Evolutionary conservation across 1,140 invertebrate species (phyloP).

Genomic region (Drosophila kikkawai): DNA sequence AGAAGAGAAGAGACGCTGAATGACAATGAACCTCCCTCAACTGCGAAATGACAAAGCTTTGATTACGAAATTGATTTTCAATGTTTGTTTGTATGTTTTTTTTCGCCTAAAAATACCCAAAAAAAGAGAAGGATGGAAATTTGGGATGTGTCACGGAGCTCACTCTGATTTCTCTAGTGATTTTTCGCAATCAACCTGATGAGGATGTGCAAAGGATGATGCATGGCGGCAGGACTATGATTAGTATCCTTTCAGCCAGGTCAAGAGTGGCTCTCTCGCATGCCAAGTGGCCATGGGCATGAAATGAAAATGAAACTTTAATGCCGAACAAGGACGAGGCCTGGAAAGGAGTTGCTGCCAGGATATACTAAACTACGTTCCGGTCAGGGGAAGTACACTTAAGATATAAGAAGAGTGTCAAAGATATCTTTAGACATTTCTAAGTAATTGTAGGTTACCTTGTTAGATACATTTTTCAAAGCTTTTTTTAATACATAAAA

Average conservation of each 20-base stretch:
- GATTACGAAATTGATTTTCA: constrained; percentile 65
- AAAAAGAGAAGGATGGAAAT: constrained; percentile 16
- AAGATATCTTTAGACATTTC: neutral
- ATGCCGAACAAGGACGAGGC: constrained; percentile 50
- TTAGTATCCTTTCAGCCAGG: constrained; percentile 63
- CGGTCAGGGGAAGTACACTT: constrained; percentile 40
- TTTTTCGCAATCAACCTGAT: constrained; percentile 74
- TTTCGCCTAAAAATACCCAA: constrained; percentile 36
- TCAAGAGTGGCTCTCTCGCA: constrained; percentile 19
- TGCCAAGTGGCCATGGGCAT: constrained; percentile 39
- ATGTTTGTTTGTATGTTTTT: constrained; percentile 33
- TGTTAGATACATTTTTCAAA: neutral
- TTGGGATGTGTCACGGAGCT: constrained; percentile 42
- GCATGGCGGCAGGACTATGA: constrained; percentile 62
- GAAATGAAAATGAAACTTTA: constrained; percentile 64
- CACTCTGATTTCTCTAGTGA: constrained; percentile 75
- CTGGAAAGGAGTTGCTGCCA: constrained; percentile 8
- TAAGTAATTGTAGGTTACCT: neutral
- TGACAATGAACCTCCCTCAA: constrained; percentile 50
- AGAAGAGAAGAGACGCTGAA: neutral
- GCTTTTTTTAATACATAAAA: neutral
- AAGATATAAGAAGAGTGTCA: neutral
- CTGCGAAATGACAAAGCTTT: constrained; percentile 23
- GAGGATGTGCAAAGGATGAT: constrained; percentile 64
- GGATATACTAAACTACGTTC: constrained; percentile 50